phyloP scores from a whole-genome alignment of 2,888 invertebrate genomes.

The Syrphus vitripennis region DNA sequence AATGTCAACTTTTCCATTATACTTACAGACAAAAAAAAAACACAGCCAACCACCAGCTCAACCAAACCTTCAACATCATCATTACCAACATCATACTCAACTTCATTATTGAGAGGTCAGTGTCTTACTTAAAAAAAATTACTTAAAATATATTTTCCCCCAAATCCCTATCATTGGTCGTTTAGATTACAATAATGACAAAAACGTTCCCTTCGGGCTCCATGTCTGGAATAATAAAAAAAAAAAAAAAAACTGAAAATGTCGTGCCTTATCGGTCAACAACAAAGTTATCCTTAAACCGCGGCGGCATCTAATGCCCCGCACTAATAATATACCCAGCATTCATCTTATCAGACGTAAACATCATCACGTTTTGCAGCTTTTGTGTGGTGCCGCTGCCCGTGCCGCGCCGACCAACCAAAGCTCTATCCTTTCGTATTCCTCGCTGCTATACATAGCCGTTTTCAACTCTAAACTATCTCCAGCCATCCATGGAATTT shows the following conservation, averaged over 20 bases:
- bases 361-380: conserved; percentile 60
- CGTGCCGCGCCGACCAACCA: neutral
- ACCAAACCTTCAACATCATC: neutral
- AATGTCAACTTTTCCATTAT: conserved; percentile 42
- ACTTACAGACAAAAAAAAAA: conserved; percentile 11
- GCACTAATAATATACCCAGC: conserved; percentile 35
- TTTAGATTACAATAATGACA: conserved; percentile 29
- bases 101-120: conserved; percentile 28
- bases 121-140: conserved; percentile 37
- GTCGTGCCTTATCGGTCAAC: conserved; percentile 62
- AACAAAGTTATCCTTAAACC: conserved; percentile 39
- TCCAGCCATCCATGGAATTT: conserved; percentile 7
- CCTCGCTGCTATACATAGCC: too few species aligned
- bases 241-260: neutral
- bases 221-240: conserved; percentile 1
- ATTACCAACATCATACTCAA: neutral
- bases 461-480: conserved; percentile 3
- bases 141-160: conserved; percentile 15
- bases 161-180: neutral
- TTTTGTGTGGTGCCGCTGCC: too few species aligned
- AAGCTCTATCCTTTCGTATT: neutral
- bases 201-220: neutral
- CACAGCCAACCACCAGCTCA: neutral
- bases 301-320: conserved; percentile 48
- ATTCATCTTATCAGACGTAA: conserved; percentile 57